Evolutionary conservation across 2,888 invertebrate genomes (phyloP).

Genomic region (Scaptomyza cyrtandrae): DNA sequence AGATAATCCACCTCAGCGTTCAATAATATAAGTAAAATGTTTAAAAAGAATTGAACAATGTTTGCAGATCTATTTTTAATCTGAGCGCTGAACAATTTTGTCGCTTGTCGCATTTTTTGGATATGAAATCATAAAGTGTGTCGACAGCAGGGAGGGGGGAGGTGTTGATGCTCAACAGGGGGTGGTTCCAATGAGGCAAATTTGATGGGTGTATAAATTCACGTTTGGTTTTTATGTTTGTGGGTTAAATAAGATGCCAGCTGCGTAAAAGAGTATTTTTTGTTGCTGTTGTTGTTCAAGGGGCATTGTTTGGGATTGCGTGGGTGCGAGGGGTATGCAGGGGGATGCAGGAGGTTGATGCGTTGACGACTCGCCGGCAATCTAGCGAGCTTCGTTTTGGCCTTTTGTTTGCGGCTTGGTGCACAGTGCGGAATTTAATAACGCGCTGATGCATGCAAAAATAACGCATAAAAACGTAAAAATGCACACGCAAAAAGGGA

Average conservation of each 20-base stretch:
- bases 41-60: conserved; percentile 8
- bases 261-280: not conserved
- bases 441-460: conserved; percentile 80
- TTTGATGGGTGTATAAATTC: conserved; percentile 44
- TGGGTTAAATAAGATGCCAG: conserved; percentile 69
- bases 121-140: conserved; percentile 14
- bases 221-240: conserved; percentile 44
- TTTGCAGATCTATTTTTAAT: conserved; percentile 10
- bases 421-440: conserved; percentile 70
- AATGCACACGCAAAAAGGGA: conserved; percentile 60
- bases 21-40: conserved; percentile 12
- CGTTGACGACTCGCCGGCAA: conserved; percentile 49
- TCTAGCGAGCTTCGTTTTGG: conserved; percentile 41
- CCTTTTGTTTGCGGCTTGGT: conserved; percentile 55
- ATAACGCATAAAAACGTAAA: conserved; percentile 79
- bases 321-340: not conserved
- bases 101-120: conserved; percentile 24
- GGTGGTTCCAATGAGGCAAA: conserved; percentile 57
- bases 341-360: conserved; percentile 9
- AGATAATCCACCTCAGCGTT: not conserved
- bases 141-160: not conserved
- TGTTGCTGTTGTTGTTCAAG: not conserved
- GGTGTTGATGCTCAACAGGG: conserved; percentile 13
- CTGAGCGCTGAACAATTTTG: conserved; percentile 12
- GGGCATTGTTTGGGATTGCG: not conserved